phyloP scores from a whole-genome alignment of 2,113 vertebrate species.

The Periophthalmus modestus region DNA sequence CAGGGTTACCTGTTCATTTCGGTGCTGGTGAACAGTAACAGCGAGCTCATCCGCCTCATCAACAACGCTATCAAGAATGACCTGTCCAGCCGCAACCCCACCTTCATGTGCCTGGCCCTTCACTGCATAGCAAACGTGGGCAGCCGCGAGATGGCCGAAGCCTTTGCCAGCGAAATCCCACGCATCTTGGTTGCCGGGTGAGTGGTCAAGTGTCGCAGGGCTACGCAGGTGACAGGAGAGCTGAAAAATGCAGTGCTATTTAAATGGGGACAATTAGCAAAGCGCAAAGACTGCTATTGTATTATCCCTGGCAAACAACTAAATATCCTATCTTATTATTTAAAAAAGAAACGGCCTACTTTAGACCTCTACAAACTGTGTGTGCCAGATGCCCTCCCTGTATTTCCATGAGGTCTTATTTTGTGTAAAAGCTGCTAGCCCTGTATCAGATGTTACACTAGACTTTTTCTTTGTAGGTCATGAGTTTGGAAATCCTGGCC shows the following conservation, averaged over 20 bases:
- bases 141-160: constrained; percentile 93
- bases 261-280: too few relatives aligned
- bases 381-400: too few relatives aligned
- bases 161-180: constrained; percentile 90
- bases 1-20: constrained; percentile 95
- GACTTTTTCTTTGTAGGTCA: too few relatives aligned
- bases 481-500: too few relatives aligned
- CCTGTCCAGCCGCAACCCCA: constrained; percentile 93
- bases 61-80: constrained; percentile 96
- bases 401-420: too few relatives aligned
- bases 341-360: too few relatives aligned
- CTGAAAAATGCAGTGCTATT: background rate
- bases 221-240: background rate
- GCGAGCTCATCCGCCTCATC: constrained; percentile 91
- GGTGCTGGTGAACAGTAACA: constrained; percentile 93
- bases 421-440: too few relatives aligned
- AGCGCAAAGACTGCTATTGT: too few relatives aligned
- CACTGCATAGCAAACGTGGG: constrained; percentile 95
- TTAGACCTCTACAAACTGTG: too few relatives aligned
- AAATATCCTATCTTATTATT: too few relatives aligned
- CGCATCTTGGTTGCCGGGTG: constrained; percentile 91
- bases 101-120: constrained; percentile 94
- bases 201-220: constrained; percentile 43
- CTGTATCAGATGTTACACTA: too few relatives aligned
- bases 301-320: too few relatives aligned